A percentile compares a stretch with the other conserved stretches of the same genome.
These are phyloP conservation scores for Byasa hedistus DNA, from an alignment of 2,888 invertebrate genomes.

Conservation along the genomic window DNA sequence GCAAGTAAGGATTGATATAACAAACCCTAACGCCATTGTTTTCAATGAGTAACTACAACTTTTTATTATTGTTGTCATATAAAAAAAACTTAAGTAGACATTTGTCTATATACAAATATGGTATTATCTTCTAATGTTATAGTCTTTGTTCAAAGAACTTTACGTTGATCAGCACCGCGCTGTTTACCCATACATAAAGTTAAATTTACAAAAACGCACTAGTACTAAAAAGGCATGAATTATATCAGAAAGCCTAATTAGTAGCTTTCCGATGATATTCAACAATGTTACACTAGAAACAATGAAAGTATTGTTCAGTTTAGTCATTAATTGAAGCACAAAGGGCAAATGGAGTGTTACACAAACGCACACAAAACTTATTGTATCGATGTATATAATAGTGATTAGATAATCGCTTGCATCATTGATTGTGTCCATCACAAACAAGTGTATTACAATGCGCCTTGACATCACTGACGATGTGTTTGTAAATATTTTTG, in stretches of 20 bases:
- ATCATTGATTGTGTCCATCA: conserved; percentile 57
- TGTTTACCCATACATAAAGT: too few species aligned
- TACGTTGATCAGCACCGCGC: too few species aligned
- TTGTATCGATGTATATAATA: conserved; percentile 22
- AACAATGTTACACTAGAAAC: conserved; percentile 1
- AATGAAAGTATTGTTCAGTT: conserved; percentile 5
- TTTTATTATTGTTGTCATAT: too few species aligned
- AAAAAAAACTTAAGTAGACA: too few species aligned
- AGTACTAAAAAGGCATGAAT: too few species aligned
- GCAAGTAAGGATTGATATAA: too few species aligned
- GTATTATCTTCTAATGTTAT: too few species aligned
- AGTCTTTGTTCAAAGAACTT: too few species aligned
- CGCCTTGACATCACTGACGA: conserved; percentile 24
- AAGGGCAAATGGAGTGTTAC: conserved; percentile 25
- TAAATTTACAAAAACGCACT: too few species aligned
- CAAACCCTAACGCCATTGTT: too few species aligned
- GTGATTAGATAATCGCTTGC: conserved; percentile 56
- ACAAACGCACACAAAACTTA: conserved; percentile 27
- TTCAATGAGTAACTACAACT: too few species aligned
- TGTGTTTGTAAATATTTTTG: conserved; percentile 54
- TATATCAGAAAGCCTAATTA: not conserved
- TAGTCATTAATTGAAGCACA: conserved; percentile 11
- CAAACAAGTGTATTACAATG: conserved; percentile 50
- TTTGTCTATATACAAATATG: too few species aligned
- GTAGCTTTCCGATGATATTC: not conserved